phyloP scores from a whole-genome alignment of 2,888 invertebrate species.

The Bembecia ichneumoniformis region DNA sequence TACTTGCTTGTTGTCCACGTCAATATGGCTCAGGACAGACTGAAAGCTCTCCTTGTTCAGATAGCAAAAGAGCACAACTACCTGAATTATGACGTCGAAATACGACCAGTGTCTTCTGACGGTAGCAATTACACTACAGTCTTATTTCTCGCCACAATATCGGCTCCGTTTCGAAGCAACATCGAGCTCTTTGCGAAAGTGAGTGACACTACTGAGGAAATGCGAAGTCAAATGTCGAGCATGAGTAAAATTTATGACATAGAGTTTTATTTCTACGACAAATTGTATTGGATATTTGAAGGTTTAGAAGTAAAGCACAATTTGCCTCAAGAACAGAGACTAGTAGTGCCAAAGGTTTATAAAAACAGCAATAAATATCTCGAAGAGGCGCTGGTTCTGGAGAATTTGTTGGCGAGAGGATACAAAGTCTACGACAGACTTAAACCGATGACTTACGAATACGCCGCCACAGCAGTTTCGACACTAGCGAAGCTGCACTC shows the following conservation, averaged over 20 bases:
- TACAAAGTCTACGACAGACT: slow-evolving; percentile 25
- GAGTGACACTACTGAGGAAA: slow-evolving; percentile 26
- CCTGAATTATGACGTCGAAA: slow-evolving; percentile 13
- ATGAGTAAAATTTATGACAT: slow-evolving; percentile 8
- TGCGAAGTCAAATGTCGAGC: slow-evolving; percentile 18
- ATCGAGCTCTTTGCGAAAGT: slow-evolving; percentile 38
- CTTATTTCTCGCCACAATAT: slow-evolving; percentile 18
- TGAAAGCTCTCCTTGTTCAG: slow-evolving; percentile 14
- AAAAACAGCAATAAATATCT: slow-evolving; percentile 9
- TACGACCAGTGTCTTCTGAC: slow-evolving; percentile 18
- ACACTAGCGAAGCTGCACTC: slow-evolving; percentile 37
- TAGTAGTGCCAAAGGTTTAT: slow-evolving; percentile 16
- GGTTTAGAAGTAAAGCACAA: slow-evolving; percentile 9
- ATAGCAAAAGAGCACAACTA: slow-evolving; percentile 25
- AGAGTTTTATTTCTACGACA: slow-evolving; percentile 4
- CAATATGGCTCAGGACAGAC: background rate
- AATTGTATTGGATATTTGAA: slow-evolving; percentile 1
- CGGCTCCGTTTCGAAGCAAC: slow-evolving; percentile 9
- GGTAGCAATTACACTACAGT: slow-evolving; percentile 32
- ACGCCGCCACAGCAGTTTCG: slow-evolving; percentile 20
- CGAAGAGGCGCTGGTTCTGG: slow-evolving; percentile 20
- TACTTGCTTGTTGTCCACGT: no score
- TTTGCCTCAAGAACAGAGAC: slow-evolving; percentile 6
- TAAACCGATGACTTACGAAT: slow-evolving; percentile 24
- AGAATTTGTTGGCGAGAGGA: slow-evolving; percentile 22